Conservation (phyloP, 1,140 invertebrate species). For the Cydia amplana region DNA sequence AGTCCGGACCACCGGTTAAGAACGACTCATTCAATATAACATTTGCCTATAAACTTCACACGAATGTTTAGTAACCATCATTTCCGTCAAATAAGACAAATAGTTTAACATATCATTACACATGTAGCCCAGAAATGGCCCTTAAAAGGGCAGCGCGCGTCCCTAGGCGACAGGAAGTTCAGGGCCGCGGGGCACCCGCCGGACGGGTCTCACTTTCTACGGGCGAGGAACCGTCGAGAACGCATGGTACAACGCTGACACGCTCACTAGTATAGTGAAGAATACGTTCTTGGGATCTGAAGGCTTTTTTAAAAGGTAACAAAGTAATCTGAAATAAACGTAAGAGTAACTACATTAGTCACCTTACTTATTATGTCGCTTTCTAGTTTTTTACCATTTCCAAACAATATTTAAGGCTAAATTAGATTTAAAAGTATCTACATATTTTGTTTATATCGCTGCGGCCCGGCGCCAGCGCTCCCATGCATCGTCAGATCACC, state of each 20-base stretch:
- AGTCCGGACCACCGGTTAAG: no score
- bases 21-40: no score
- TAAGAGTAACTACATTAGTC: no score
- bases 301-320: not conserved
- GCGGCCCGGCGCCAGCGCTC: constrained; percentile 4
- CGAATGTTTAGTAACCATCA: no score
- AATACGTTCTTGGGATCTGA: not conserved
- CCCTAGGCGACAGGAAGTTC: constrained; percentile 11
- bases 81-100: no score
- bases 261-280: not conserved
- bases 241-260: not conserved
- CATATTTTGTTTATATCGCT: not conserved
- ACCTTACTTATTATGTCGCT: no score
- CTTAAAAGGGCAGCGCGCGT: constrained; percentile 9
- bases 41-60: no score
- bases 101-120: no score
- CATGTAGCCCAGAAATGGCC: not conserved
- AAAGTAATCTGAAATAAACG: no score
- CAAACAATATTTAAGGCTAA: no score
- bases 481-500: constrained; percentile 3
- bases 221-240: not conserved
- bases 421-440: no score
- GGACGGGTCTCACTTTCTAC: constrained; percentile 11
- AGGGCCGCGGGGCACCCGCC: constrained; percentile 1
- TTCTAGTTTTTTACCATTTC: no score